A percentile compares a stretch with the other conserved stretches of the same genome.
phyloP scores from a whole-genome alignment of 2,888 invertebrate species.

The Tetramorium bicarinatum region DNA sequence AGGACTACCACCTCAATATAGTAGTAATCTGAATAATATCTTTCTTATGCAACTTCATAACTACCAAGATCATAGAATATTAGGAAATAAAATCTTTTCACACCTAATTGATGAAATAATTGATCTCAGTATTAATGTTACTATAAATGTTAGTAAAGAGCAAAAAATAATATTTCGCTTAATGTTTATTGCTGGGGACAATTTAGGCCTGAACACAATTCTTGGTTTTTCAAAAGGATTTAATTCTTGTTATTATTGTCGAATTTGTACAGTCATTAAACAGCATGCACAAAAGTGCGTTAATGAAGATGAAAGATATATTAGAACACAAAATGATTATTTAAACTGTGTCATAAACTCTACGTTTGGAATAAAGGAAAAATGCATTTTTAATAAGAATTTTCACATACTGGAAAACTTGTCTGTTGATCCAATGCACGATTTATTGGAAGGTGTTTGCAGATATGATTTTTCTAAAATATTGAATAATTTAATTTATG shows the following conservation, averaged over 20 bases:
- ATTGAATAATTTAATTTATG: constrained; percentile 54
- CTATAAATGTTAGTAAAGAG: background rate
- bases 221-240: constrained; percentile 58
- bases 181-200: constrained; percentile 42
- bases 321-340: constrained; percentile 42
- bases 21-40: background rate
- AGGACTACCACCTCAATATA: background rate
- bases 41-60: background rate
- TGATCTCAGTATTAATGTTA: background rate
- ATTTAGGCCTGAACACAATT: constrained; percentile 42
- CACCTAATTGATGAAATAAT: background rate
- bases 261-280: constrained; percentile 54
- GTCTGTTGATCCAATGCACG: constrained; percentile 14
- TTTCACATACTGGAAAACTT: constrained; percentile 63
- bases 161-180: constrained; percentile 47
- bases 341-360: constrained; percentile 1
- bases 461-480: constrained; percentile 60
- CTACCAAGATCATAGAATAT: background rate
- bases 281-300: constrained; percentile 19
- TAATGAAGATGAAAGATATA: constrained; percentile 20
- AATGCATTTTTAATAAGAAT: constrained; percentile 63
- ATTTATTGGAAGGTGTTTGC: constrained; percentile 66
- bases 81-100: background rate
- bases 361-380: constrained; percentile 41
- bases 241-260: constrained; percentile 57